Conservation (phyloP, 2,888 invertebrate species). For the Corythucha ciliata region DNA sequence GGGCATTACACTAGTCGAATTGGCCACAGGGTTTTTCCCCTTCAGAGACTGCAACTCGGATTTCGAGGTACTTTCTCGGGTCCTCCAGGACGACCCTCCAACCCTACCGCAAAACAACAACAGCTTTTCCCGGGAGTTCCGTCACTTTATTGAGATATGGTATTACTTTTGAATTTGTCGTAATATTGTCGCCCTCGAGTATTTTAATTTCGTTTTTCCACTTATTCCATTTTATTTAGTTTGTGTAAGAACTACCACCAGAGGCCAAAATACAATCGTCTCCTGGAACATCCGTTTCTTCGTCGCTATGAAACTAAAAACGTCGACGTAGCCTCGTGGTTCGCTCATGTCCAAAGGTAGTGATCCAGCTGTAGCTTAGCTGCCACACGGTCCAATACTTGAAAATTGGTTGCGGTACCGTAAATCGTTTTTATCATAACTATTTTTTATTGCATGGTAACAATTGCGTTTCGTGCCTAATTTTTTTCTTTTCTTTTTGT, state of each 20-base stretch:
- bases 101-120: constrained; percentile 64
- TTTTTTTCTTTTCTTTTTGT: no score
- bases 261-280: constrained; percentile 86
- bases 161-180: constrained; percentile 43
- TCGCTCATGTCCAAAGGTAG: constrained; percentile 43
- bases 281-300: constrained; percentile 81
- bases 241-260: constrained; percentile 87
- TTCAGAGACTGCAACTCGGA: constrained; percentile 92
- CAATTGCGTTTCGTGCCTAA: no score
- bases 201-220: constrained; percentile 37
- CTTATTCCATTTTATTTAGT: constrained; percentile 46
- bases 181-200: background rate
- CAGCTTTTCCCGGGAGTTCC: constrained; percentile 79
- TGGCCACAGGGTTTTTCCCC: constrained; percentile 93
- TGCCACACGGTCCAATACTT: background rate
- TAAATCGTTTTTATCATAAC: no score
- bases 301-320: constrained; percentile 62
- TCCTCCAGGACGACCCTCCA: constrained; percentile 82
- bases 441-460: no score
- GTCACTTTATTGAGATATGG: constrained; percentile 85
- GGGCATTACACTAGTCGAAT: constrained; percentile 90
- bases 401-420: no score
- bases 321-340: constrained; percentile 77
- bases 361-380: background rate
- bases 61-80: constrained; percentile 91